These are phyloP conservation scores for Pseudochirops corinnae DNA, from an alignment of 2,797 vertebrate genomes.

Conservation along the genomic window DNA sequence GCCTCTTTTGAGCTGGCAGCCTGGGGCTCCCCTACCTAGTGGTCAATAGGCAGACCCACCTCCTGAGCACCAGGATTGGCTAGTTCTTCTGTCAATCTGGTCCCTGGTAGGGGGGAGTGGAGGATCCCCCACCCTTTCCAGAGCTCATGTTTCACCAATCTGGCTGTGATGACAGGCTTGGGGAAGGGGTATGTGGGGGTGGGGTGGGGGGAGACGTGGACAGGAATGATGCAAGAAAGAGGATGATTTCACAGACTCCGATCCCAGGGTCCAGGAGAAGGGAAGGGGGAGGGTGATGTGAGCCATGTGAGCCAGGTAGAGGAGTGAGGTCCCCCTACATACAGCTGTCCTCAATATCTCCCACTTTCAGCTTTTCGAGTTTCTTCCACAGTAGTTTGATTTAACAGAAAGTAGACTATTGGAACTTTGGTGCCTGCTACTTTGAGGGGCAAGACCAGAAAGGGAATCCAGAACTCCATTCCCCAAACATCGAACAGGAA, in stretches of 20 bases:
- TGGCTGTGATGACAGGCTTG: constrained; percentile 67
- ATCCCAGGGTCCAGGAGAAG: constrained; percentile 68
- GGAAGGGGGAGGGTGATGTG: constrained; percentile 57
- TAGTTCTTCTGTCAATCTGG: constrained; percentile 72
- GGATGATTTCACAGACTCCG: constrained; percentile 75
- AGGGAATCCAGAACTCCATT: constrained; percentile 5
- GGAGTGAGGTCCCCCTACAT: not conserved
- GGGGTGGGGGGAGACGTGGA: constrained; percentile 65
- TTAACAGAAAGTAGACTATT: not conserved
- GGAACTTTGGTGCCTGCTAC: not conserved
- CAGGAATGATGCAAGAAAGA: constrained; percentile 81
- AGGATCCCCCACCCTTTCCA: constrained; percentile 21
- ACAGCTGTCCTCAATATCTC: not conserved
- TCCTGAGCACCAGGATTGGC: constrained; percentile 74
- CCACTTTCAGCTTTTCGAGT: not conserved
- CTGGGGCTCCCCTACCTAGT: constrained; percentile 61
- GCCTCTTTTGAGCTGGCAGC: constrained; percentile 69
- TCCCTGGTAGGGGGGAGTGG: constrained; percentile 67
- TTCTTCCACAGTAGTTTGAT: constrained; percentile 15
- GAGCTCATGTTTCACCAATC: constrained; percentile 77
- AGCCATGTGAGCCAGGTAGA: constrained; percentile 45
- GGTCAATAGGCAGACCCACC: constrained; percentile 58
- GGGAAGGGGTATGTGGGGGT: constrained; percentile 62
- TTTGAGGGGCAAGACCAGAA: constrained; percentile 16
- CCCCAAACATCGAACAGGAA: constrained; percentile 5